These are phyloP conservation scores for Mormyrus hasselquistii DNA, from an alignment of 2,797 vertebrate species.

Conservation along the genomic window DNA sequence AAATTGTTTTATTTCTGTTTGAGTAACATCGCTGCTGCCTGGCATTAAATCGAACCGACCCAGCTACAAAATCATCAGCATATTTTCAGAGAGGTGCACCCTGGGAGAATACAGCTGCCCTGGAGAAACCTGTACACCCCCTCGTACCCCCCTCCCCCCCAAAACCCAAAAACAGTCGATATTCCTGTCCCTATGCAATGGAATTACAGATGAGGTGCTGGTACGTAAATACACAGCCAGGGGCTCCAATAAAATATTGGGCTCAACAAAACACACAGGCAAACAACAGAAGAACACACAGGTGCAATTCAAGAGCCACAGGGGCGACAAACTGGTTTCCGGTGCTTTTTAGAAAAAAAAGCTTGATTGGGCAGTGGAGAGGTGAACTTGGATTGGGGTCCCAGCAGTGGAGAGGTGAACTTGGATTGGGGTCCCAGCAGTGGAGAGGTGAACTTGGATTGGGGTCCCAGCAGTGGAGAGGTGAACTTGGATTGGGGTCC, in stretches of 20 bases:
- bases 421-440: no score
- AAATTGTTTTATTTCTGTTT: constrained; percentile 17
- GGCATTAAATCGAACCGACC: constrained; percentile 21
- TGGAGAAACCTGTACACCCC: background rate
- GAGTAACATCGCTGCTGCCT: constrained; percentile 19
- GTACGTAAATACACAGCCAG: background rate
- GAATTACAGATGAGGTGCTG: background rate
- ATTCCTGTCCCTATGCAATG: background rate
- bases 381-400: background rate
- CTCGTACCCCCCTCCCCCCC: background rate
- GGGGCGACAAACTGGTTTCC: background rate
- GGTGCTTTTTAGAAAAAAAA: background rate
- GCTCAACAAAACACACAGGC: constrained; percentile 12
- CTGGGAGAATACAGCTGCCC: constrained; percentile 1
- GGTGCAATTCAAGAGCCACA: background rate
- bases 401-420: background rate
- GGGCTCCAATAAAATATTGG: background rate
- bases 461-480: no score
- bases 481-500: no score
- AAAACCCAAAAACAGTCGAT: background rate
- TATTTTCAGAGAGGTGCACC: constrained; percentile 17
- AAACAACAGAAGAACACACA: background rate
- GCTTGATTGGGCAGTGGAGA: background rate
- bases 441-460: no score
- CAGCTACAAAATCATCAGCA: constrained; percentile 19